phyloP scores from a whole-genome alignment of 2,888 invertebrate species.

The Salpingus planirostris region DNA sequence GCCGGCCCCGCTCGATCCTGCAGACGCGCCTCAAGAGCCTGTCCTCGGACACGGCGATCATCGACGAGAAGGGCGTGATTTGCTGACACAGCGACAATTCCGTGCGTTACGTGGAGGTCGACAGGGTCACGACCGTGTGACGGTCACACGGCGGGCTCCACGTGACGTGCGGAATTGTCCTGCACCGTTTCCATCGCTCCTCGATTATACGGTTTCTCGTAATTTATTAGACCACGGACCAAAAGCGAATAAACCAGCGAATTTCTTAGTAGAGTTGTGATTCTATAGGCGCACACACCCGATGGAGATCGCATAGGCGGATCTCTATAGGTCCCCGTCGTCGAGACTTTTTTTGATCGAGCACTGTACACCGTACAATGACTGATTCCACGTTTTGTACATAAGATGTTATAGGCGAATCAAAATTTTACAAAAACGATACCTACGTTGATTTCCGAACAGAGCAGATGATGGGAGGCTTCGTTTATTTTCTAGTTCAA shows the following conservation, averaged over 20 bases:
- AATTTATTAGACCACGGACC: slow-evolving; percentile 8
- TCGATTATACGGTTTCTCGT: slow-evolving; percentile 6
- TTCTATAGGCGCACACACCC: too few relatives aligned
- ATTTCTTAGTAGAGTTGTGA: slow-evolving; percentile 29
- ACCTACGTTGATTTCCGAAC: too few relatives aligned
- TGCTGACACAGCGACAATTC: slow-evolving; percentile 95
- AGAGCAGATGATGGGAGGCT: too few relatives aligned
- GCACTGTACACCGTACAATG: slow-evolving; percentile 32
- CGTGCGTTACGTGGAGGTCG: slow-evolving; percentile 86
- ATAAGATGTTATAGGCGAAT: slow-evolving; percentile 17
- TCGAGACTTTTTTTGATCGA: too few relatives aligned
- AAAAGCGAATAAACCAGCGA: slow-evolving; percentile 19
- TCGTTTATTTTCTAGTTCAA: too few relatives aligned
- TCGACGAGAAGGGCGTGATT: slow-evolving; percentile 82
- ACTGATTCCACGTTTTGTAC: slow-evolving; percentile 30
- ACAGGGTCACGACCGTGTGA: slow-evolving; percentile 87
- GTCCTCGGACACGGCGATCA: slow-evolving; percentile 75
- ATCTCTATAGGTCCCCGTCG: too few relatives aligned
- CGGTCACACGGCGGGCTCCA: slow-evolving; percentile 30
- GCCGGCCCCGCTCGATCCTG: slow-evolving; percentile 64
- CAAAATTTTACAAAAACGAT: too few relatives aligned
- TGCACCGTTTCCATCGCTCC: background rate
- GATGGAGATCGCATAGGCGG: too few relatives aligned
- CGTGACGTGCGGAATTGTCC: slow-evolving; percentile 33
- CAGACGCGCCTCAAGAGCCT: slow-evolving; percentile 73